A percentile compares a stretch with the other conserved stretches of the same genome.
phyloP scores from a whole-genome alignment of 2,888 invertebrate genomes.

The Perdita meconis region DNA sequence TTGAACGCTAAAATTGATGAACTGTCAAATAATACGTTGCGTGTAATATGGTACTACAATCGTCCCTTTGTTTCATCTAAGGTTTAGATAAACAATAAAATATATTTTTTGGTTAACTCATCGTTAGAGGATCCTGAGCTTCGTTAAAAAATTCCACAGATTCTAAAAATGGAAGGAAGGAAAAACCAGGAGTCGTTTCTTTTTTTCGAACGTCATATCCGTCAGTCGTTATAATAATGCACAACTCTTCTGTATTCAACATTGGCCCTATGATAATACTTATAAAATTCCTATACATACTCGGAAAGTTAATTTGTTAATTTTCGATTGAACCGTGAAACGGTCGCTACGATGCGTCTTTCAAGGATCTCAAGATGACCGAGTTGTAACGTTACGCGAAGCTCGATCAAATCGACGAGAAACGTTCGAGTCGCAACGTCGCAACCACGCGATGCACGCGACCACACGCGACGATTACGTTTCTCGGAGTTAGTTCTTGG shows the following conservation, averaged over 20 bases:
- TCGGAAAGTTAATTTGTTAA: slow-evolving; percentile 43
- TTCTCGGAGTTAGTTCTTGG: background rate
- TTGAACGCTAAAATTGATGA: slow-evolving; percentile 70
- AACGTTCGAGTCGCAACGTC: background rate
- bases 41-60: slow-evolving; percentile 43
- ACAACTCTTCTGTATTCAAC: slow-evolving; percentile 24
- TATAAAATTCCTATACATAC: slow-evolving; percentile 29
- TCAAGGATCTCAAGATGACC: background rate
- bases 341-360: background rate
- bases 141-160: background rate
- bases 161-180: background rate
- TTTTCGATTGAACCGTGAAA: slow-evolving; percentile 18
- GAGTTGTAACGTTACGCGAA: slow-evolving; percentile 7
- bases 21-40: slow-evolving; percentile 65
- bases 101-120: too few species aligned
- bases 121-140: too few species aligned
- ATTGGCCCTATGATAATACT: slow-evolving; percentile 30
- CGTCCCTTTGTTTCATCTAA: slow-evolving; percentile 7
- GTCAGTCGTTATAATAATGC: background rate
- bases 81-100: too few species aligned
- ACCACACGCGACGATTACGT: too few species aligned
- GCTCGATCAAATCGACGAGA: background rate
- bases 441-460: too few species aligned
- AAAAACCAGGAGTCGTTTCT: background rate
- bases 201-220: slow-evolving; percentile 11